These are phyloP conservation scores for Panzeria rudis DNA, from an alignment of 2,888 invertebrate species.

Conservation along the genomic window DNA sequence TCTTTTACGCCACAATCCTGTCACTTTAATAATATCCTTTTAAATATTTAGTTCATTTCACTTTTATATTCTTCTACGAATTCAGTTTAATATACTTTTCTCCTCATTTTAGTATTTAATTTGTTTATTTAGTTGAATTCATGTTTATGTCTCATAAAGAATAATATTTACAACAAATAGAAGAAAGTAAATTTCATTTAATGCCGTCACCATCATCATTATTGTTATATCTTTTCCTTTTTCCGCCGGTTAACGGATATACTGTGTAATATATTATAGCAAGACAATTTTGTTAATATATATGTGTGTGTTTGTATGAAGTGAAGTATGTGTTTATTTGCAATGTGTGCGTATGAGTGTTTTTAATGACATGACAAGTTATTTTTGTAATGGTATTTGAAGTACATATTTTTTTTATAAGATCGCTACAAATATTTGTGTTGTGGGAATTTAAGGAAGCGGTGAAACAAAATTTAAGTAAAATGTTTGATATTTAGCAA, in stretches of 20 bases:
- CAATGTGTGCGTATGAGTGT: neutral
- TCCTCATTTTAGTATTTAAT: slow-evolving; percentile 19
- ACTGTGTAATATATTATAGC: neutral
- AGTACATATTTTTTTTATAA: neutral
- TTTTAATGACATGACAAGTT: slow-evolving; percentile 34
- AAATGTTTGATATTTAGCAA: neutral
- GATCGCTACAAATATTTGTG: slow-evolving; percentile 1
- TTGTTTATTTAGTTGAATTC: slow-evolving; percentile 7
- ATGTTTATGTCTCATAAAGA: slow-evolving; percentile 29
- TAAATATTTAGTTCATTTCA: neutral
- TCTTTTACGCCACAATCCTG: neutral
- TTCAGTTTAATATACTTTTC: neutral
- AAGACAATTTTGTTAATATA: slow-evolving; percentile 21
- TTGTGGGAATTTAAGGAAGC: neutral
- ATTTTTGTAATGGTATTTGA: slow-evolving; percentile 18
- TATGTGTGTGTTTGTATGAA: neutral
- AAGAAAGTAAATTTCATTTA: slow-evolving; percentile 17
- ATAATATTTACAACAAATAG: neutral
- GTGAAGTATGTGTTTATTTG: neutral
- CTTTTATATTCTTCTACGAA: neutral
- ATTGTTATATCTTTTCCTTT: slow-evolving; percentile 40
- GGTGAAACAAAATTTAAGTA: neutral
- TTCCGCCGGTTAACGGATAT: slow-evolving; percentile 47
- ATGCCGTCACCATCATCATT: slow-evolving; percentile 7
- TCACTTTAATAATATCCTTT: neutral